Evolutionary conservation across 1,140 invertebrate species (phyloP), one percentile per base, ranked within the genome.

Genomic region (Atta cephalotes): DNA sequence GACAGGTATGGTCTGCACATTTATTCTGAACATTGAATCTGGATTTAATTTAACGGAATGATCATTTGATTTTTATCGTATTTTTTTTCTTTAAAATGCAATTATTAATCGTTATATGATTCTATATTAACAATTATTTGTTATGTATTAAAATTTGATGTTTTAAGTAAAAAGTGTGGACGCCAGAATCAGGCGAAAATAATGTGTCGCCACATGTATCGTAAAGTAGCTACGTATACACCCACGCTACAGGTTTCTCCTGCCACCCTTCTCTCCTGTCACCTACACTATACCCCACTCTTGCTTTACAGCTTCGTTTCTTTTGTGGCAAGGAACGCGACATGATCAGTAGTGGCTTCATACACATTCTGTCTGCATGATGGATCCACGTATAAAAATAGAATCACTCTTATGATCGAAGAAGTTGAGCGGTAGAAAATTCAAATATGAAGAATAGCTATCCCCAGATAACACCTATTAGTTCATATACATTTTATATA

Each of bases 151-250:
- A 66, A 28, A 79, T 66, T 56, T 18, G 18, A 10, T n/a, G n/a
- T 66, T 51, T 56, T 45, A 49, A 66, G 39, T 51, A 14, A 86
- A 68, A 60, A 66, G 18, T 28, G 21, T 82, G 58, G 68, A 77
- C 62, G 74, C 51, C 25, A 66, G n/a, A 39, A 2, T 16, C 12
- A 31, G 14, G 16, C 9, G 66, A 86, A 80, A 80, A 86, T 79
- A 86, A 79, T 79, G 25, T 39, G 60, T 63, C 65, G 72, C 58
- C 39, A 18, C 39, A 6, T 74, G 35, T 21, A 78, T 78, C 63
- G 51, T 85, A 87, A 87, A 87, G 65, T 76, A 85, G 35, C 62
- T 39, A 25, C 28, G 53, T 85, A 7, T 49, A 51, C 81, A 85
- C 81, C 81, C 81, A 87, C 86, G 63, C 66, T 49, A 12, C 72